Evolutionary conservation across 2,113 vertebrate species (phyloP).

Genomic region (Salvelinus alpinus): DNA sequence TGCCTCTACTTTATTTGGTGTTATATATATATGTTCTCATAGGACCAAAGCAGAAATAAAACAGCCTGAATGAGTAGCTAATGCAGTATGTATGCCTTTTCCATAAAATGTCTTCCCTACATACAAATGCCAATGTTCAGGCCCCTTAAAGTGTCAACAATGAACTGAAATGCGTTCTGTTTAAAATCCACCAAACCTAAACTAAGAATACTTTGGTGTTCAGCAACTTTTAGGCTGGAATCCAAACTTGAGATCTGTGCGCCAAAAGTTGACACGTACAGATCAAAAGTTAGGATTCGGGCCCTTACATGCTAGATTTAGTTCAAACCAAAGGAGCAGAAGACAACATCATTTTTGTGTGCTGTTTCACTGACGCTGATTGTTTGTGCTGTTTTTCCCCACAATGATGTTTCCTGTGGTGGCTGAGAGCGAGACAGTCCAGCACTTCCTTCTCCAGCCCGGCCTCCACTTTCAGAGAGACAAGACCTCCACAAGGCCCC

Average conservation of each 20-base stretch:
- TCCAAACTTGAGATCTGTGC: too few species aligned
- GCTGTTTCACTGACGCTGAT: constrained; percentile 71
- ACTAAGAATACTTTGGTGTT: too few species aligned
- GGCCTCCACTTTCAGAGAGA: constrained; percentile 88
- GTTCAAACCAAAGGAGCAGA: too few species aligned
- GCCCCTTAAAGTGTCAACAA: too few species aligned
- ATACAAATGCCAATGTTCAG: too few species aligned
- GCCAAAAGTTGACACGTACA: too few species aligned
- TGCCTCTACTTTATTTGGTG: constrained; percentile 88
- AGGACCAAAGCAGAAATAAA: constrained; percentile 42
- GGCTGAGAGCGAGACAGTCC: constrained; percentile 90
- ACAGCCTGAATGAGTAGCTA: constrained; percentile 80
- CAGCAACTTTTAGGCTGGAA: too few species aligned
- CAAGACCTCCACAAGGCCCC: constrained; percentile 85
- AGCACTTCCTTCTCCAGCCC: constrained; percentile 81
- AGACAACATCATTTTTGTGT: constrained; percentile 48
- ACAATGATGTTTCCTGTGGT: constrained; percentile 81
- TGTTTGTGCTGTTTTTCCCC: constrained; percentile 90
- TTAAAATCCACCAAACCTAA: too few species aligned
- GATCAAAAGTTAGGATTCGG: too few species aligned
- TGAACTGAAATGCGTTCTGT: too few species aligned
- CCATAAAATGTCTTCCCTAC: too few species aligned
- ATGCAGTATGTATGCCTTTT: constrained; percentile 1
- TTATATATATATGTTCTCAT: constrained; percentile 71
- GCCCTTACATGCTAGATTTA: too few species aligned